A percentile compares a stretch with the other conserved stretches of the same genome.
Evolutionary conservation across 37 sponge, comb jelly and placozoan species (phyloP).

Genomic region (Spongilla lacustris): DNA sequence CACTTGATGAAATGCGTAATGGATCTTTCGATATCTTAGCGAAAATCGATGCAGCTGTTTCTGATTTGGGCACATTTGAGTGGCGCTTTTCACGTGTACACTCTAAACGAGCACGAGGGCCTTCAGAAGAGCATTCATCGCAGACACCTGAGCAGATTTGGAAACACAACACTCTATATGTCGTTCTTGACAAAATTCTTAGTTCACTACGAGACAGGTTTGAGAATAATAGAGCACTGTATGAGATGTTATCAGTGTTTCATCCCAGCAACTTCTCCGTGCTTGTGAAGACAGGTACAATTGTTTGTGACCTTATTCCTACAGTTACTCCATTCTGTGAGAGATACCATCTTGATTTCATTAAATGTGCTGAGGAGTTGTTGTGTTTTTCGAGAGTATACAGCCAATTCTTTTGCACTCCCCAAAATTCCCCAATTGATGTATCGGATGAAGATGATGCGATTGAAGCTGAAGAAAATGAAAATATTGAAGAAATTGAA

Average conservation of each 20-base stretch:
- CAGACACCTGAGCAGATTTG: neutral
- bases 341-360: neutral
- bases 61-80: constrained; percentile 1
- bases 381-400: neutral
- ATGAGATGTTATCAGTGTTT: neutral
- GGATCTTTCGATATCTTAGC: constrained; percentile 1
- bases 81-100: neutral
- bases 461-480: too few species aligned
- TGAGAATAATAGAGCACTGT: neutral
- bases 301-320: neutral
- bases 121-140: neutral
- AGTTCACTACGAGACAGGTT: neutral
- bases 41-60: neutral
- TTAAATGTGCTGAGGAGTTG: neutral
- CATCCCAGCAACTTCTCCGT: neutral
- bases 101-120: neutral
- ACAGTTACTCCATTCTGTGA: neutral
- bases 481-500: too few species aligned
- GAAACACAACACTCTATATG: neutral
- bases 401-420: neutral
- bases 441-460: too few species aligned
- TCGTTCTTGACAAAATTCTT: neutral
- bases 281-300: neutral
- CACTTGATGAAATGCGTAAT: neutral
- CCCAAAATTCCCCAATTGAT: too few species aligned